Conservation (phyloP, 2,888 invertebrate species). For the Venustoraphidia nigricollis region DNA sequence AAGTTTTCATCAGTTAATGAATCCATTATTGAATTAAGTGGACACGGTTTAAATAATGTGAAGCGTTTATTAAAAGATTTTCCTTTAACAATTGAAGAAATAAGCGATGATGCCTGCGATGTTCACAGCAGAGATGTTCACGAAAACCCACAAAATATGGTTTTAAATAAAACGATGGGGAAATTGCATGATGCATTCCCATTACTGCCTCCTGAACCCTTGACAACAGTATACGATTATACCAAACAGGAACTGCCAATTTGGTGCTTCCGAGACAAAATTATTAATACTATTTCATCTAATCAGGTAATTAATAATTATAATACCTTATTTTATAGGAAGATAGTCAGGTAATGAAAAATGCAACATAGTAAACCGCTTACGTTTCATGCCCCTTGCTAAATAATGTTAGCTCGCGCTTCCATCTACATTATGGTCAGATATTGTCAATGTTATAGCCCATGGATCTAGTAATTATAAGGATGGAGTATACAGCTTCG, state of each 20-base stretch:
- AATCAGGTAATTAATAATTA: constrained; percentile 45
- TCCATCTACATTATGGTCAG: no score
- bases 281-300: constrained; percentile 46
- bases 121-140: background rate
- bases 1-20: background rate
- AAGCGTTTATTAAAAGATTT: background rate
- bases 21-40: background rate
- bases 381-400: no score
- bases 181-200: constrained; percentile 14
- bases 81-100: background rate
- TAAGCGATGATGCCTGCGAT: background rate
- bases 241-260: constrained; percentile 56
- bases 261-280: constrained; percentile 43
- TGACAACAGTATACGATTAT: constrained; percentile 36
- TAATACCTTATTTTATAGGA: constrained; percentile 13
- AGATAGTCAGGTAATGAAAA: no score
- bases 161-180: constrained; percentile 1
- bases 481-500: no score
- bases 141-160: background rate
- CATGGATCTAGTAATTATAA: no score
- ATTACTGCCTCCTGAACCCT: constrained; percentile 25
- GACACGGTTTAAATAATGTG: background rate
- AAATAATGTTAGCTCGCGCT: no score
- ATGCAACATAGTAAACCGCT: no score
- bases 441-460: no score